These are phyloP conservation scores for Oasisia sp. DNA, from an alignment of 2,888 invertebrate species.

Conservation along the genomic window DNA sequence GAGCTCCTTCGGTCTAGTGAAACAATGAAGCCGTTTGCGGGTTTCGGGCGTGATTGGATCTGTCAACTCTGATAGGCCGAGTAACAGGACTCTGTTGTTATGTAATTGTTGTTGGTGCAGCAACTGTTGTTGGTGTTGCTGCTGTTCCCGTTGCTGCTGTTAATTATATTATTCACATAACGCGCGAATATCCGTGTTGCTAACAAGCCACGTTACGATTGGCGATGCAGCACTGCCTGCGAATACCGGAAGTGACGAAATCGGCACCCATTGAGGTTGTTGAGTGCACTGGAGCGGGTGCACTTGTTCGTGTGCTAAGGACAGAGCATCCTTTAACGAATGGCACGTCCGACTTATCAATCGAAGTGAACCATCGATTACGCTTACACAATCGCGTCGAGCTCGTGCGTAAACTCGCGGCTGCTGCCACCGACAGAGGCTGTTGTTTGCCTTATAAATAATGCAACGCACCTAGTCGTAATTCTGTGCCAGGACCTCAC, in stretches of 20 bases:
- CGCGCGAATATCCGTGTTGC: background rate
- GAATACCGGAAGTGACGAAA: background rate
- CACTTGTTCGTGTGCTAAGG: background rate
- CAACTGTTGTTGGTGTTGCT: background rate
- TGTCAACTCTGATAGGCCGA: background rate
- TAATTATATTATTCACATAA: background rate
- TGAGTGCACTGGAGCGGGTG: background rate
- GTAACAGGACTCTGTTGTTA: background rate
- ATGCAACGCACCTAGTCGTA: background rate
- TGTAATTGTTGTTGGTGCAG: background rate
- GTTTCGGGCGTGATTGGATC: background rate
- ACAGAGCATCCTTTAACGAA: background rate
- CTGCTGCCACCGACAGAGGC: background rate
- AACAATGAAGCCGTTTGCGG: background rate
- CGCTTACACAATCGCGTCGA: background rate
- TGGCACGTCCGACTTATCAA: background rate
- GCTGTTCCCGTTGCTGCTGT: background rate
- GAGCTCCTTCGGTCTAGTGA: background rate
- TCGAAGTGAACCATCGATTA: background rate
- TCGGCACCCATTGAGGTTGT: background rate
- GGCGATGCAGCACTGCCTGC: background rate
- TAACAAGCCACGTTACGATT: background rate
- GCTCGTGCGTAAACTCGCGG: background rate
- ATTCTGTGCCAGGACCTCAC: background rate
- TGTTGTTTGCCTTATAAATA: slow-evolving; percentile 1